Percentiles rank a stretch among this genome's conserved stretches.
Conservation (phyloP, 2,888 invertebrate species). For the Aphodius sticticus region DNA sequence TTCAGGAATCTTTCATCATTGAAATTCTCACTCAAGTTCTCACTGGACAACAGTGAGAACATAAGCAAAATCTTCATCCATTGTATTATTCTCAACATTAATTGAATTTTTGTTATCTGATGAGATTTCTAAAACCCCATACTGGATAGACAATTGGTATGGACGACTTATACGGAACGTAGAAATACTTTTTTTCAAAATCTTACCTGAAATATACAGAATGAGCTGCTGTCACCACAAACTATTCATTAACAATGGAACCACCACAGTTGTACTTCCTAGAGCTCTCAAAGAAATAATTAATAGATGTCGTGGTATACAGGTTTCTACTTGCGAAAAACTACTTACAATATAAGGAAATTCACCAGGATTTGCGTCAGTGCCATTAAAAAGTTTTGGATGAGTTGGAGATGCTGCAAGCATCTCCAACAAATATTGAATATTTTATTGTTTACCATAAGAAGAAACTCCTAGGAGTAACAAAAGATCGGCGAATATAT, state of each 20-base stretch:
- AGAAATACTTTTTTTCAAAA: background rate
- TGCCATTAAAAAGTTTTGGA: conserved; percentile 39
- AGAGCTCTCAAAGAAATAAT: conserved; percentile 18
- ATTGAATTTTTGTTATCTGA: conserved; percentile 27
- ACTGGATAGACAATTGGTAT: conserved; percentile 28
- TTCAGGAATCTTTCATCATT: no score
- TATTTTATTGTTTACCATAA: background rate
- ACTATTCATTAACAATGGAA: conserved; percentile 40
- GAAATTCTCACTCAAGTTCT: no score
- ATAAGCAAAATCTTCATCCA: conserved; percentile 33
- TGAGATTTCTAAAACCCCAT: conserved; percentile 30
- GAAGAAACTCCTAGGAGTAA: background rate
- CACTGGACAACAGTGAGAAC: no score
- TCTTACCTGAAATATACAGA: conserved; percentile 33
- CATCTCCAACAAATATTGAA: no score
- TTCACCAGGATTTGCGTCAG: conserved; percentile 41
- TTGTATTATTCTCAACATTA: conserved; percentile 28
- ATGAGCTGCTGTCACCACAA: conserved; percentile 42
- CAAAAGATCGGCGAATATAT: background rate
- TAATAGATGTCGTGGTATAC: no score
- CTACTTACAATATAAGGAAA: conserved; percentile 43
- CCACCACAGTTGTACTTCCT: conserved; percentile 37
- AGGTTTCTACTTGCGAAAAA: background rate
- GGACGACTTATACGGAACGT: background rate
- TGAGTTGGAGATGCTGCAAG: no score